Conservation (phyloP, 2,888 invertebrate species). For the Cerastoderma edule region DNA sequence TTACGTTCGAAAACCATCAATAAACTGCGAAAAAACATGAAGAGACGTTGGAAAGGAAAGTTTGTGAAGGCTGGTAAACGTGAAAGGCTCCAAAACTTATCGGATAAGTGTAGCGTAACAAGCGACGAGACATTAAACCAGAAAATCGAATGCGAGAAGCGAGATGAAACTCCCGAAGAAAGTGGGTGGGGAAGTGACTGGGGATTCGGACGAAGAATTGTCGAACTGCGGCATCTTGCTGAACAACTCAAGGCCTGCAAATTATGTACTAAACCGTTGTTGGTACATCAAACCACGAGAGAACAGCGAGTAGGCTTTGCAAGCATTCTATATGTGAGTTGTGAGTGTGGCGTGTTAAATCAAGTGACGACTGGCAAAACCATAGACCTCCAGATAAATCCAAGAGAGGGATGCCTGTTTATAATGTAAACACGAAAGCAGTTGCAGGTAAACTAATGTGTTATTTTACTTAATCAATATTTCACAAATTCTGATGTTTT, state of each 20-base stretch:
- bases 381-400: slow-evolving; percentile 18
- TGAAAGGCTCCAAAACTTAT: not conserved
- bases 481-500: too few species aligned
- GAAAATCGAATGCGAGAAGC: too few species aligned
- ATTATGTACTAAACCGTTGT: too few species aligned
- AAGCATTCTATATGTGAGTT: too few species aligned
- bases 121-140: not conserved
- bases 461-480: too few species aligned
- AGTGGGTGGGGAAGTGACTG: not conserved
- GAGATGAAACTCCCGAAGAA: not conserved
- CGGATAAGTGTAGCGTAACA: not conserved
- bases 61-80: not conserved
- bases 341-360: slow-evolving; percentile 3
- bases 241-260: not conserved
- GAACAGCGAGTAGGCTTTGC: too few species aligned
- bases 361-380: slow-evolving; percentile 3
- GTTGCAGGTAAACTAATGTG: slow-evolving; percentile 9
- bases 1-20: not conserved
- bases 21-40: not conserved
- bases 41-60: not conserved
- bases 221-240: not conserved
- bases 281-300: too few species aligned
- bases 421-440: slow-evolving; percentile 8
- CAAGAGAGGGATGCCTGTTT: slow-evolving; percentile 4
- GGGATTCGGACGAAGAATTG: not conserved